Evolutionary conservation across 23 tunicate species (phyloP), one percentile per base, ranked within the genome.

Genomic region (Aplidium turbinatum): DNA sequence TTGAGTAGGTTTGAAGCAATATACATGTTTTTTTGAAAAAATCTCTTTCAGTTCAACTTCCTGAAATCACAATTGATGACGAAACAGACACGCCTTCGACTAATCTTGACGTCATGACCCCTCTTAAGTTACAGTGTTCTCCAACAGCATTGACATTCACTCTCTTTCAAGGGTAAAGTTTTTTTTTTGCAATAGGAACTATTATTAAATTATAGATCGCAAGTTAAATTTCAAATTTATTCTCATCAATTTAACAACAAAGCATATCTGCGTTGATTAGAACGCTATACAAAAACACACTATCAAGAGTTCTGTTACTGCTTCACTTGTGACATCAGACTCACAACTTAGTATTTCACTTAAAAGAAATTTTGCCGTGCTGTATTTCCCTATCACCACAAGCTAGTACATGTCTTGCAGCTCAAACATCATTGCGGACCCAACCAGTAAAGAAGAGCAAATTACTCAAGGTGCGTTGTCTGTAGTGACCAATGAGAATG

Each of bases 361-460:
- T n/a, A n/a, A n/a, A n/a, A n/a, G n/a, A n/a, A n/a, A n/a, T n/a
- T n/a, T n/a, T n/a, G n/a, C n/a, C n/a, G n/a, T n/a, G n/a, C n/a
- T n/a, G 11, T 42, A 11, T 42, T 42, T 42, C 16, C 16, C 16
- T 42, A 42, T 11, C 50, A 42, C 50, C 11, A 42, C 16, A 42
- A 42, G 16, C 50, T 11, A 42, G 16, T 42, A 9, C 50, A 42
- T 42, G 11, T 42, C 16, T 61, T 76, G 48, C 35, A 76, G 82
- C n/a, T 29, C 78, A 0, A 48, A 68, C 19, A 71, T 86, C 5
- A 78, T 86, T 28, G 85, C 68, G 18, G 93, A 86, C 57, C 93
- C 93, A 3, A 78, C 93, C 2, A 40, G 40, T 6, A 78, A 72
- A 40, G 94, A 87, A 66, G 94, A 87, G 47, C 75, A 73, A 31